Conservation (phyloP, 30 jellyfish, hydroid and myxozoan genomes). For the Cassiopea xamachana region DNA sequence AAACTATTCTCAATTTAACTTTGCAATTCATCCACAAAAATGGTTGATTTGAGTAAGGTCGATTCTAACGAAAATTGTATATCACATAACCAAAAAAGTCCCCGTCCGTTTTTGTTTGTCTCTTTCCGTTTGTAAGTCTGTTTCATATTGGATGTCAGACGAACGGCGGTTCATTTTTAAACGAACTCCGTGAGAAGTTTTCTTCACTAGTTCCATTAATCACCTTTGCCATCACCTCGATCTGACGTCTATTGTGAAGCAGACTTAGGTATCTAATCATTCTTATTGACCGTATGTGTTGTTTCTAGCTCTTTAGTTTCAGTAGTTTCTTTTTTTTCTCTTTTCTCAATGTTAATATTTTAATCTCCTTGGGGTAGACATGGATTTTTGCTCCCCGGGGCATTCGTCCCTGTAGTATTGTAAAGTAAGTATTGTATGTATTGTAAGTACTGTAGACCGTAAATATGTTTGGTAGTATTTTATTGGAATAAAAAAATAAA, state of each 20-base stretch:
- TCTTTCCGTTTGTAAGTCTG: constrained; percentile 1
- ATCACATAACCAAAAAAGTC: constrained; percentile 8
- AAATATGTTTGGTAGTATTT: constrained; percentile 9
- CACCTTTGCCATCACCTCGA: constrained; percentile 13
- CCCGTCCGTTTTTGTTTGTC: constrained; percentile 17
- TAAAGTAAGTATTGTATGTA: constrained; percentile 14
- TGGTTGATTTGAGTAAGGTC: constrained; percentile 45
- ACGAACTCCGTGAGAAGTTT: not conserved
- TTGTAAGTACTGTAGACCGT: constrained; percentile 22
- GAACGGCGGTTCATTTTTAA: not conserved
- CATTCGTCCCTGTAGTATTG: constrained; percentile 24
- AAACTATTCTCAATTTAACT: constrained; percentile 16
- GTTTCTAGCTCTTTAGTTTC: constrained; percentile 21
- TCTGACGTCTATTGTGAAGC: constrained; percentile 30
- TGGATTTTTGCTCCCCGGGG: constrained; percentile 31
- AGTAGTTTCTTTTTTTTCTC: not conserved
- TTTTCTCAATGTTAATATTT: constrained; percentile 9
- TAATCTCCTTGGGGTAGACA: constrained; percentile 25
- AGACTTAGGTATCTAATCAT: constrained; percentile 6
- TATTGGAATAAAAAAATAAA: constrained; percentile 17
- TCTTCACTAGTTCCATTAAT: not conserved
- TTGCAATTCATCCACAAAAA: constrained; percentile 16
- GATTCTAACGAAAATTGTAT: not conserved
- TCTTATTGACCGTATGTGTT: constrained; percentile 9
- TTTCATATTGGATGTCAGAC: constrained; percentile 3